Evolutionary conservation across 2,888 invertebrate species (phyloP), one percentile per base, ranked within the genome.

Genomic region (Entomobrya proxima): DNA sequence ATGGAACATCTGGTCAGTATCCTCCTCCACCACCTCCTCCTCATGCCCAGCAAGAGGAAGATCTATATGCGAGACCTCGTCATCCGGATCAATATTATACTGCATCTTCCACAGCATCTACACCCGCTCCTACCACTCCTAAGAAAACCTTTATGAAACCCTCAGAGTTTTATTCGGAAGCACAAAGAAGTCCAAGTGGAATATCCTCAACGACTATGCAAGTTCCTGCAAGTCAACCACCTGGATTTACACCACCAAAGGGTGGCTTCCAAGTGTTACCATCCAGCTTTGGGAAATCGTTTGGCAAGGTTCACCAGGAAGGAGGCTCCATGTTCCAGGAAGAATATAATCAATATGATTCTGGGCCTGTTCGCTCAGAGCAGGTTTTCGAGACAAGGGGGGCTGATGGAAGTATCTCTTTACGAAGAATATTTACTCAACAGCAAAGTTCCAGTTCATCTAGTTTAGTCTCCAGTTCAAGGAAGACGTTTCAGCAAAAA

Each of bases 91-190:
- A 89, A 35, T 88, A 90, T 75, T 88, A 89, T 75, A 88, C 88
- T 44, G 86, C 89, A 18, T 88, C 89, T 1, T 87, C 89, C 0
- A 84, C 89, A 4, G 67, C 85, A 2, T 83, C 88, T 21, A 87
- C 88, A 11, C 85, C 90, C 0, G 58, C 78, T 5, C 80, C 88
- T n/a, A 81, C 86, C 24, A 84, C 89, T 4, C 85, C 88, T 9
- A 88, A 88, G 76, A 90, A 88, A 72, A 85, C 87, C 1, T 90
- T 90, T 52, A 87, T 89, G 88, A 90, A 90, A 79, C 90, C 90
- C 9, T 89, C 89, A 0, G 89, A 90, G 50, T 90, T 89, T 75
- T 87, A 88, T 30, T 44, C 87, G 5, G 87, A 87, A 74, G 81
- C 82, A 24, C 88, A 87, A 74, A 75, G 76, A 47, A 85, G 85